These are phyloP conservation scores for Larimichthys crocea DNA, from an alignment of 2,113 vertebrate genomes.

Conservation along the genomic window DNA sequence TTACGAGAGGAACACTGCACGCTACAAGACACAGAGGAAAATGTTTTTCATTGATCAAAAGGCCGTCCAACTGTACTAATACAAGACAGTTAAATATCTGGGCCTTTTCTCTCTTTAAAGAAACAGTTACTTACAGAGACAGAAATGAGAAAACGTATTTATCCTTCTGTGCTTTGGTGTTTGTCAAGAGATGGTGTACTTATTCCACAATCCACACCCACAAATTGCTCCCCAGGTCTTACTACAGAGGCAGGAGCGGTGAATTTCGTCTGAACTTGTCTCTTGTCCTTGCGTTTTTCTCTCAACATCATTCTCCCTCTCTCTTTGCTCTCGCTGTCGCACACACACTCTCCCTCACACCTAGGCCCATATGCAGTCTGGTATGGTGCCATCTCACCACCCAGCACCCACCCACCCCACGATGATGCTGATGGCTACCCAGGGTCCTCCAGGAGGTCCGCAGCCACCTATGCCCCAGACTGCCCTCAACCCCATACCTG, in stretches of 20 bases:
- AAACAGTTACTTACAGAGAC: not conserved
- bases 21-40: not conserved
- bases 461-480: slow-evolving; percentile 94
- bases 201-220: not conserved
- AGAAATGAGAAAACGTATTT: not conserved
- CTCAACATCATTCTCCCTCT: not conserved
- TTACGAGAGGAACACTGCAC: not conserved
- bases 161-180: not conserved
- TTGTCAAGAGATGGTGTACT: not conserved
- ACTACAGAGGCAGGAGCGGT: not conserved
- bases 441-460: slow-evolving; percentile 92
- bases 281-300: slow-evolving; percentile 1
- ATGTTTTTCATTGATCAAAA: not conserved
- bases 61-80: too few relatives aligned
- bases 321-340: not conserved
- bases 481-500: slow-evolving; percentile 96
- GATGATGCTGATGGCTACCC: slow-evolving; percentile 99
- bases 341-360: not conserved
- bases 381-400: slow-evolving; percentile 95
- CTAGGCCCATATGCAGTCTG: slow-evolving; percentile 99
- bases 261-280: not conserved
- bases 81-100: not conserved
- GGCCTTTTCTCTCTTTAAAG: not conserved
- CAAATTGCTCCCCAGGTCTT: not conserved
- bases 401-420: slow-evolving; percentile 90